Evolutionary conservation across 2,113 vertebrate genomes (phyloP).

Genomic region (Probosciger aterrimus): DNA sequence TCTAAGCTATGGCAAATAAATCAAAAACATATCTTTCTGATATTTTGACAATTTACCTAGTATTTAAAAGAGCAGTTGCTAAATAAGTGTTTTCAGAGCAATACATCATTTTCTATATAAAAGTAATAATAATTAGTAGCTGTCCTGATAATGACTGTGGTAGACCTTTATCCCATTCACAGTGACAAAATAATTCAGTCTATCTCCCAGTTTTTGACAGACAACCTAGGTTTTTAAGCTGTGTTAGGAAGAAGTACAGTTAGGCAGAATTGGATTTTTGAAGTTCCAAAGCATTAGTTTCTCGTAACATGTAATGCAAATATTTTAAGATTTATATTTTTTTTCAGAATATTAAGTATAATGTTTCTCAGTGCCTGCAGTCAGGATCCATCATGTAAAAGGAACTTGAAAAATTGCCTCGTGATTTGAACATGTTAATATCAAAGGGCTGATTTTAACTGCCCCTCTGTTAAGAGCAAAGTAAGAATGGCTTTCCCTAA

Average conservation of each 20-base stretch:
- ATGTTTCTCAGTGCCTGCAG: neutral
- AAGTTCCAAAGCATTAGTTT: neutral
- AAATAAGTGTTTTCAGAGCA: neutral
- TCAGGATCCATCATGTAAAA: neutral
- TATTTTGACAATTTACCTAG: neutral
- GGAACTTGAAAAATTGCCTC: neutral
- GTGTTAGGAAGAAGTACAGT: neutral
- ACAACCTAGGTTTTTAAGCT: neutral
- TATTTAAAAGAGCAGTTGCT: neutral
- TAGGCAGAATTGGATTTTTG: neutral
- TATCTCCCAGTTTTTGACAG: neutral
- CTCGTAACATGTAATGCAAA: neutral
- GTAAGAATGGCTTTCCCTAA: conserved; percentile 31
- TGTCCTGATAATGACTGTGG: neutral
- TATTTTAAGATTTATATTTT: neutral
- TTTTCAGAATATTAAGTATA: neutral
- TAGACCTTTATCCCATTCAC: neutral
- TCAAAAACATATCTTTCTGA: neutral
- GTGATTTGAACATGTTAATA: neutral
- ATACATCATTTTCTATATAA: neutral
- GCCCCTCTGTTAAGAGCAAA: conserved; percentile 25
- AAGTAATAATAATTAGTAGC: neutral
- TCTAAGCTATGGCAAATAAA: neutral
- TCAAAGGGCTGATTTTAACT: neutral
- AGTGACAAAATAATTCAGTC: neutral